Evolutionary conservation across 2,888 invertebrate species (phyloP), one percentile per base, ranked within the genome.

Genomic region (Stenotaenia linearis): DNA sequence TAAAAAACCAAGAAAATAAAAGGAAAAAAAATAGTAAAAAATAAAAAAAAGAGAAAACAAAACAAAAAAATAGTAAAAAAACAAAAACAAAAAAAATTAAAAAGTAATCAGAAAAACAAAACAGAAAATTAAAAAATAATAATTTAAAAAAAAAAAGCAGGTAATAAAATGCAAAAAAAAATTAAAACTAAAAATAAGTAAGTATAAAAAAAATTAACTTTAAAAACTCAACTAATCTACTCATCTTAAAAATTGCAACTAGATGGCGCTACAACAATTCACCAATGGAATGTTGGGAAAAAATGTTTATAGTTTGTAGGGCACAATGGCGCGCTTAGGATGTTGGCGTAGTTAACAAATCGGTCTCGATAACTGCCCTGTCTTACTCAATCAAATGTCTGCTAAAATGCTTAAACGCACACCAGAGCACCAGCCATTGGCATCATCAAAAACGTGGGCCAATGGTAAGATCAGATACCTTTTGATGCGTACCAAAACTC

Each of bases 361-460:
- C 45, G 32, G 5, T 32, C 5, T 15, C 45, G 45, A 7, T 18
- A 5, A 45, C 12, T 45, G 45, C 12, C 45, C 15, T 5, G 3
- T 5, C 5, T 45, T 45, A 7, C 12, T 45, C 18, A 12, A 18
- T 12, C 75, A 4, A 7, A 79, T 79, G 79, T 79, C 79, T 28
- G 69, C 79, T 15, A 79, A 79, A 75, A 79, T 79, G 79, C 75
- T 79, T n/a, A 79, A 79, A 76, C 37, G 79, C 21, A 76, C 79
- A 9, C 79, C 75, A 28, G 79, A 79, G 35, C 79, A 79, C 69
- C 78, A 78, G 28, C 78, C 78, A 21, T 32, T 78, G 21, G 30
- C 69, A 6, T 61, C 78, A 6, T 15, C 56, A 21, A 79, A 79
- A 45, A 28, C 79, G 15, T 79, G 75, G 79, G 30, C 79, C 28